Evolutionary conservation across 2,113 vertebrate genomes (phyloP), one percentile per base, ranked within the genome.

Genomic region (Daphoenositta chrysoptera): DNA sequence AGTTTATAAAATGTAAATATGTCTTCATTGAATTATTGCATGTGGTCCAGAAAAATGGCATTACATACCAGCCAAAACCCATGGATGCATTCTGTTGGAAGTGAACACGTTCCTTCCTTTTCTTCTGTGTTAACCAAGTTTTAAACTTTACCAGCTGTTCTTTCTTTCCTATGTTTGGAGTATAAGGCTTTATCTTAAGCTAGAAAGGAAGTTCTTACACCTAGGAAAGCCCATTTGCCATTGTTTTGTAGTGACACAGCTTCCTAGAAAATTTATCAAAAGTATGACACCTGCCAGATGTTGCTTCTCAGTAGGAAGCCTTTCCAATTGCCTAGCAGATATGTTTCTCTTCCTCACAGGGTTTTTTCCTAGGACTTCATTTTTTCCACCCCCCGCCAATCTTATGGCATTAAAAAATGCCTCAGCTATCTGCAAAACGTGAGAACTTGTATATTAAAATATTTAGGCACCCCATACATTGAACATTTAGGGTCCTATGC

Each of bases 371-470:
- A 76, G 15, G 20, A 64, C 16, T 40, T 23, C 31, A 2, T 33
- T 3, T 15, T 7, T 4, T 1, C 1, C 5, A 0, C 9, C 9
- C 5, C 1, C 7, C 9, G 19, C 11, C 21, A 30, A 2, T 65
- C 30, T 76, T 72, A 79, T 10, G 15, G 22, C 18, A 84, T 27
- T 75, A 64, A 69, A 64, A 66, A 26, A 75, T 33, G 30, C 11
- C 28, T 75, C 77, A 24, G 6, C 33, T 73, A 77, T 23, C 31
- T 47, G 18, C 4, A 77, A 80, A 77, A 89, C 70, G 21, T 40
- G 63, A 69, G 50, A 16, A 23, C 15, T 47, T 14, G 11, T 9
- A 44, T 50, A 81, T 45, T 42, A 37, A 68, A 87, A 63, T 63
- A 71, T 37, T 94, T 71, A 63, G 33, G 9, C 26, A 58, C 4